These are phyloP conservation scores for Melanotus villosus DNA, from an alignment of 2,888 invertebrate genomes.

Conservation along the genomic window DNA sequence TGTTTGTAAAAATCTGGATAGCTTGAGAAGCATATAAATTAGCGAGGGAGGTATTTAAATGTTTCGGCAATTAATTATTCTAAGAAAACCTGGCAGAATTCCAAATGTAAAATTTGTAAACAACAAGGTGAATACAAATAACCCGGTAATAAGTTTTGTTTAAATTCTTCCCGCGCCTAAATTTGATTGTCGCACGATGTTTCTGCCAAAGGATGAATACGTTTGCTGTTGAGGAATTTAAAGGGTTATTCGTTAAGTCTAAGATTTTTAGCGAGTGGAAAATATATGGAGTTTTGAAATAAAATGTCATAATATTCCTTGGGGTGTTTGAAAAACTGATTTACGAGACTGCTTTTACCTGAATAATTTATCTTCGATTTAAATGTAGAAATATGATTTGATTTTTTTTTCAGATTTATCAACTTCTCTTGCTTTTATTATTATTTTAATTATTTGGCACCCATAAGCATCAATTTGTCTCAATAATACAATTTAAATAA, in stretches of 20 bases:
- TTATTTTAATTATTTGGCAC: no score
- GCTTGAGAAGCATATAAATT: conserved; percentile 27
- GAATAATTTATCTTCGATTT: no score
- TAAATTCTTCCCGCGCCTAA: conserved; percentile 18
- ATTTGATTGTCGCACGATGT: conserved; percentile 11
- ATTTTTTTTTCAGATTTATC: no score
- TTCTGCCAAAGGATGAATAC: conserved; percentile 9
- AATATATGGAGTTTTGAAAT: conserved; percentile 24
- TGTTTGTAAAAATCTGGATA: conserved; percentile 27
- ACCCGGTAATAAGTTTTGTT: conserved; percentile 24
- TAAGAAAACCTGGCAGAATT: conserved; percentile 28
- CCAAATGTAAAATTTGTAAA: conserved; percentile 38
- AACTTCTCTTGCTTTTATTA: no score
- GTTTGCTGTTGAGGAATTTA: not conserved
- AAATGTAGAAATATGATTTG: no score
- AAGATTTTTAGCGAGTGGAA: not conserved
- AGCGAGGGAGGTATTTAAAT: conserved; percentile 29
- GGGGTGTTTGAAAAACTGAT: conserved; percentile 17
- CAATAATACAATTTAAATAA: no score
- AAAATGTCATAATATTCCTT: conserved; percentile 27
- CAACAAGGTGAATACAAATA: conserved; percentile 34
- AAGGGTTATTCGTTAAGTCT: not conserved
- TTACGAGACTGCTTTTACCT: no score
- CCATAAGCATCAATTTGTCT: no score
- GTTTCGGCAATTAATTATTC: conserved; percentile 36